A percentile compares a stretch with the other conserved stretches of the same genome.
Conservation (phyloP, 1,140 invertebrate species). For the Coptotermes formosanus region DNA sequence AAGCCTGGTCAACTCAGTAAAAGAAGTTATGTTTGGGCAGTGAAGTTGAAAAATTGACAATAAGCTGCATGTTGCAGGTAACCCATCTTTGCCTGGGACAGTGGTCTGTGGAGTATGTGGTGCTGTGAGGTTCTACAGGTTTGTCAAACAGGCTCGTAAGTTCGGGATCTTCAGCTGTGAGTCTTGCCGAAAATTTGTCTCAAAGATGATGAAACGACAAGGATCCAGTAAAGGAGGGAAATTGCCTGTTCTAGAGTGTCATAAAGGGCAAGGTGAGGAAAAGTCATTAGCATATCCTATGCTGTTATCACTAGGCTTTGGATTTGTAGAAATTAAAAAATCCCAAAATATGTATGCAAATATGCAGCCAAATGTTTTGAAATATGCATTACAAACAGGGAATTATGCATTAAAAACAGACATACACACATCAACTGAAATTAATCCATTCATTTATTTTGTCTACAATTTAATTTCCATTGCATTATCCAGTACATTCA, state of each 20-base stretch:
- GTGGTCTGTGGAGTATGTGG: constrained; percentile 78
- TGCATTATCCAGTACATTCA: no score
- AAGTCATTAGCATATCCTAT: no score
- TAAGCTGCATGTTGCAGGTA: neutral
- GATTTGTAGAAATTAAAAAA: no score
- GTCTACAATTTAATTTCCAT: no score
- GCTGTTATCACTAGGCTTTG: neutral
- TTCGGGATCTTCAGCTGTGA: constrained; percentile 84
- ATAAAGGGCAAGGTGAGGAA: constrained; percentile 61
- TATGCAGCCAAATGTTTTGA: no score
- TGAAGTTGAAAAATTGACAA: neutral
- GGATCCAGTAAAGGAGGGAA: constrained; percentile 56
- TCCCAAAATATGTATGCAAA: no score
- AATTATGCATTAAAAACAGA: no score
- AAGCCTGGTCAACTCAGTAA: no score
- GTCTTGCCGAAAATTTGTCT: constrained; percentile 82
- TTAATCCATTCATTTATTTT: no score
- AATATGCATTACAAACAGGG: no score
- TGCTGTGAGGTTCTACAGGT: constrained; percentile 70
- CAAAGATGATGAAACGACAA: constrained; percentile 70
- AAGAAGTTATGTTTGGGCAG: no score
- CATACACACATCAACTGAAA: no score
- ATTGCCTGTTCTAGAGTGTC: constrained; percentile 60
- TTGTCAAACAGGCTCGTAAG: constrained; percentile 73
- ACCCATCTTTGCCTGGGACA: constrained; percentile 51